These are phyloP conservation scores for Agrotis exclamationis DNA, from an alignment of 2,888 invertebrate genomes.

Conservation along the genomic window DNA sequence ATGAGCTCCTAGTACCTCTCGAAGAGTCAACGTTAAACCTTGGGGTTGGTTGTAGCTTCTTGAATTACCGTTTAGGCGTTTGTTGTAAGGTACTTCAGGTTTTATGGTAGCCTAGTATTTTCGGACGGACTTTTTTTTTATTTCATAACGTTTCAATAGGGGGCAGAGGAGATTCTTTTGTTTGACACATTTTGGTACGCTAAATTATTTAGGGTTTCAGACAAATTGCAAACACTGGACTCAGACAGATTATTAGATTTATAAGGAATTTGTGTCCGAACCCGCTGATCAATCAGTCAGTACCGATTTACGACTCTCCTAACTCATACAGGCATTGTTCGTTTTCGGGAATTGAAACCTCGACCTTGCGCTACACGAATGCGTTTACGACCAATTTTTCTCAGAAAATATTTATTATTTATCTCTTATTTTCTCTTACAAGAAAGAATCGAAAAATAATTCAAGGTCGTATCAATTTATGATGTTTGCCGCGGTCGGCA, in stretches of 20 bases:
- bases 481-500: constrained; percentile 40
- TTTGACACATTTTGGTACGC: background rate
- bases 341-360: background rate
- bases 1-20: constrained; percentile 7
- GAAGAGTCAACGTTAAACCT: background rate
- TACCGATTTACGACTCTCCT: too few species aligned
- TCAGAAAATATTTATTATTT: constrained; percentile 12
- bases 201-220: too few species aligned
- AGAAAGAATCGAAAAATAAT: constrained; percentile 19
- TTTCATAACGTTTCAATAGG: too few species aligned
- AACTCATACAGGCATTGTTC: background rate
- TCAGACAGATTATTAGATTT: too few species aligned
- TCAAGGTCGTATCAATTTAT: constrained; percentile 46
- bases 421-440: constrained; percentile 19
- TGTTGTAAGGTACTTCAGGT: background rate
- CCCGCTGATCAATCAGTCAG: too few species aligned
- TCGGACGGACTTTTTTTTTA: background rate
- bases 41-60: background rate
- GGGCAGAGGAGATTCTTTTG: background rate
- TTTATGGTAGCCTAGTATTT: constrained; percentile 28
- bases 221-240: too few species aligned
- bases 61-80: background rate
- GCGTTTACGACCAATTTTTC: background rate
- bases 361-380: background rate
- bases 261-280: too few species aligned